Conservation (phyloP, 2,797 vertebrate genomes). For the Gymnoscopelus microlampas region DNA sequence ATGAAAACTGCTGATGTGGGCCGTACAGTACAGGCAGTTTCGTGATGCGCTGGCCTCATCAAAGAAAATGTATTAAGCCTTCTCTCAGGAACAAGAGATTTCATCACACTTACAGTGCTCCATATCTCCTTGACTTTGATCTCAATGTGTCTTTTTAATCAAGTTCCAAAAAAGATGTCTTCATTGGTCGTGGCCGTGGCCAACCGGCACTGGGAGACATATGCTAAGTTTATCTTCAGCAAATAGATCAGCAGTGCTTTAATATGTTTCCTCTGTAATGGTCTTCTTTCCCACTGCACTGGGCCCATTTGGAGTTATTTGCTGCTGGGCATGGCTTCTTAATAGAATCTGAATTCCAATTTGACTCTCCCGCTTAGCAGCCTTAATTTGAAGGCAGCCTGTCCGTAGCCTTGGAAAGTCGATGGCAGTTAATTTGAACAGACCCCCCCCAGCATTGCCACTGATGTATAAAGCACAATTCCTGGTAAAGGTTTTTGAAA, state of each 20-base stretch:
- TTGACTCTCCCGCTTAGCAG: slow-evolving; percentile 79
- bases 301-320: slow-evolving; percentile 80
- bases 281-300: slow-evolving; percentile 74
- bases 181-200: slow-evolving; percentile 69
- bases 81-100: slow-evolving; percentile 62
- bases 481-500: slow-evolving; percentile 58
- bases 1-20: slow-evolving; percentile 78
- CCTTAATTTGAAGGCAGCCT: slow-evolving; percentile 81
- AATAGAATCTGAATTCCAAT: slow-evolving; percentile 85
- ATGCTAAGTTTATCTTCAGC: slow-evolving; percentile 82
- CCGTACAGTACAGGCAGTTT: slow-evolving; percentile 67
- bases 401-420: slow-evolving; percentile 73
- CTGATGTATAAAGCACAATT: slow-evolving; percentile 73
- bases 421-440: slow-evolving; percentile 75
- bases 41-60: slow-evolving; percentile 69
- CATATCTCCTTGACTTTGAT: slow-evolving; percentile 74
- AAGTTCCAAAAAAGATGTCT: slow-evolving; percentile 74
- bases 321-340: slow-evolving; percentile 81
- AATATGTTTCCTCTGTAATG: slow-evolving; percentile 81
- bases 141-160: slow-evolving; percentile 79
- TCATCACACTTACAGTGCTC: slow-evolving; percentile 74
- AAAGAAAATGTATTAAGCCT: slow-evolving; percentile 68
- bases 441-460: slow-evolving; percentile 69
- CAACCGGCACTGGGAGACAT: slow-evolving; percentile 77
- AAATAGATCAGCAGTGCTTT: slow-evolving; percentile 80